Evolutionary conservation across 1,140 invertebrate genomes (phyloP).

Genomic region (Pararge aegeria): DNA sequence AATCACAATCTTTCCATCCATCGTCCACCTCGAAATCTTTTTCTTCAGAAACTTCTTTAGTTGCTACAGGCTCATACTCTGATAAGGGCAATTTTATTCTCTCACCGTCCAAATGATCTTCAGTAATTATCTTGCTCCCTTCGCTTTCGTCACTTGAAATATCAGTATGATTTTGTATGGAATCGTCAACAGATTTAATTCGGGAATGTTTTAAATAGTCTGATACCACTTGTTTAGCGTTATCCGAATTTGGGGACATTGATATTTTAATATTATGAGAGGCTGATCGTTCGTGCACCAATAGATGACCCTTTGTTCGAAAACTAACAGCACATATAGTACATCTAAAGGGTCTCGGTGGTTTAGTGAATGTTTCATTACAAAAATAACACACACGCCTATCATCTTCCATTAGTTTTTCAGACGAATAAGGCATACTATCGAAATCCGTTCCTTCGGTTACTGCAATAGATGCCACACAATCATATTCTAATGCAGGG

Average conservation of each 20-base stretch:
- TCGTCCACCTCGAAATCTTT: slow-evolving; percentile 83
- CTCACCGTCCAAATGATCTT: slow-evolving; percentile 49
- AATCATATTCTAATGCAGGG: slow-evolving; percentile 57
- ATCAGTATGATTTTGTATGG: slow-evolving; percentile 46
- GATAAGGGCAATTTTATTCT: slow-evolving; percentile 46
- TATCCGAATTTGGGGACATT: slow-evolving; percentile 86
- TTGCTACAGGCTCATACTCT: slow-evolving; percentile 65
- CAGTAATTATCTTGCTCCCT: slow-evolving; percentile 43
- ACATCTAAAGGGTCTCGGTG: slow-evolving; percentile 93
- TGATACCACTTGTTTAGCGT: slow-evolving; percentile 82
- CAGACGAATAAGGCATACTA: slow-evolving; percentile 65
- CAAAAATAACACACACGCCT: slow-evolving; percentile 93
- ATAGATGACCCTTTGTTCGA: slow-evolving; percentile 93
- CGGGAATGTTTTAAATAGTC: slow-evolving; percentile 82
- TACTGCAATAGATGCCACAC: slow-evolving; percentile 67
- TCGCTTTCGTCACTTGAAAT: slow-evolving; percentile 51
- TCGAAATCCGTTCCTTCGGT: slow-evolving; percentile 74
- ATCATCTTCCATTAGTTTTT: slow-evolving; percentile 85
- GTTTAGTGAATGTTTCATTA: slow-evolving; percentile 93
- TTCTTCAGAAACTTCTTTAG: slow-evolving; percentile 72
- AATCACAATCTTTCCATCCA: slow-evolving; percentile 89
- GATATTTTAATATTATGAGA: slow-evolving; percentile 95
- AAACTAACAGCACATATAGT: slow-evolving; percentile 95
- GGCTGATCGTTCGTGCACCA: slow-evolving; percentile 94
- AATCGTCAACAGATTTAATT: slow-evolving; percentile 74